Percentiles rank a stretch among this genome's conserved stretches.
These are phyloP conservation scores for Petrolisthes cinctipes DNA, from an alignment of 2,888 invertebrate species.

Conservation along the genomic window DNA sequence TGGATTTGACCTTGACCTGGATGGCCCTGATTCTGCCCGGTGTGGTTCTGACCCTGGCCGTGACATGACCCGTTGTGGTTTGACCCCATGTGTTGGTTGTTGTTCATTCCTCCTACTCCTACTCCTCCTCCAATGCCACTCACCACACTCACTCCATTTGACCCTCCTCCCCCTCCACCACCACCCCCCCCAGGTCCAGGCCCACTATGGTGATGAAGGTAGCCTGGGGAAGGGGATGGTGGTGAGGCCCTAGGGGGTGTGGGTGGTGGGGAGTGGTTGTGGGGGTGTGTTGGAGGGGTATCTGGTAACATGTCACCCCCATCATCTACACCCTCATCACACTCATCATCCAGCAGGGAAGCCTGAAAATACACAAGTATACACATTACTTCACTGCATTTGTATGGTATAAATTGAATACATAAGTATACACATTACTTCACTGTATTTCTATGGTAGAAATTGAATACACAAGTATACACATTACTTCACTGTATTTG, in stretches of 20 bases:
- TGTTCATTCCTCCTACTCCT: slow-evolving; percentile 1
- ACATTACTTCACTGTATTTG: too few species aligned
- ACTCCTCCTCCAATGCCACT: slow-evolving; percentile 22
- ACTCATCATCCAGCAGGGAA: slow-evolving; percentile 59
- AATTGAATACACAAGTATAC: not conserved
- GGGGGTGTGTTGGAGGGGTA: slow-evolving; percentile 42
- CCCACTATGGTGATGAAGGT: slow-evolving; percentile 56
- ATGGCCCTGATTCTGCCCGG: slow-evolving; percentile 17
- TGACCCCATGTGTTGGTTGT: slow-evolving; percentile 26
- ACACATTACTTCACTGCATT: too few species aligned
- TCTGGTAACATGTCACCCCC: slow-evolving; percentile 54
- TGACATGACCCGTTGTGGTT: slow-evolving; percentile 38
- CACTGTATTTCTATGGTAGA: too few species aligned
- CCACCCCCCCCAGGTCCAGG: slow-evolving; percentile 65
- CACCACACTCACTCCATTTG: not conserved
- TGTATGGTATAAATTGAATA: not conserved
- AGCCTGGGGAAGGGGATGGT: slow-evolving; percentile 47
- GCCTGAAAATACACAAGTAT: slow-evolving; percentile 24
- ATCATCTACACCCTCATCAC: slow-evolving; percentile 54
- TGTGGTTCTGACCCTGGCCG: slow-evolving; percentile 19
- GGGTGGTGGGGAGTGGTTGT: slow-evolving; percentile 46
- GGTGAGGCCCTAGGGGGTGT: slow-evolving; percentile 48
- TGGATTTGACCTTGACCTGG: slow-evolving; percentile 19
- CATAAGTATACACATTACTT: too few species aligned
- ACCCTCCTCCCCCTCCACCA: slow-evolving; percentile 24